phyloP scores from a whole-genome alignment of 2,888 invertebrate species.

The Temnothorax rugatulus region DNA sequence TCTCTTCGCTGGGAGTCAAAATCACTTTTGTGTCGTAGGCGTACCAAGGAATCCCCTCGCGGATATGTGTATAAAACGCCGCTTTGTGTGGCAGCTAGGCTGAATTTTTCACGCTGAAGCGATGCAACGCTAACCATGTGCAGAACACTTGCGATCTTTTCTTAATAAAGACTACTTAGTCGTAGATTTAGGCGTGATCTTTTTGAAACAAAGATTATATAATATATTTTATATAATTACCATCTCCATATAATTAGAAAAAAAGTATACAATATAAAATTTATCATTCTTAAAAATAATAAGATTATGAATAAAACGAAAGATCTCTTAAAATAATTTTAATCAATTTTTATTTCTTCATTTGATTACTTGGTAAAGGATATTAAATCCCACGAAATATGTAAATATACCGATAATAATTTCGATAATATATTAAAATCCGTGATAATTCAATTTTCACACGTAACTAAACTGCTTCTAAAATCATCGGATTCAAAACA shows the following conservation, averaged over 20 bases:
- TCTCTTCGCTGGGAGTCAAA: slow-evolving; percentile 32
- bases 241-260: background rate
- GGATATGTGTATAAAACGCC: background rate
- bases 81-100: background rate
- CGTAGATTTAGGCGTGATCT: background rate
- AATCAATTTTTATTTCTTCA: background rate
- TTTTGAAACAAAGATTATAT: background rate
- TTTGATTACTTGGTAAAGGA: background rate
- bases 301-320: background rate
- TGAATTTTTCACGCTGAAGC: slow-evolving; percentile 21
- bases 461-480: slow-evolving; percentile 45
- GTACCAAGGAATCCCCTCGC: slow-evolving; percentile 1
- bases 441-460: slow-evolving; percentile 32
- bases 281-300: background rate
- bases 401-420: slow-evolving; percentile 7
- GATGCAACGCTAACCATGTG: background rate
- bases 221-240: background rate
- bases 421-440: slow-evolving; percentile 28
- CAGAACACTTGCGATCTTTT: background rate
- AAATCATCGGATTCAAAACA: slow-evolving; percentile 48
- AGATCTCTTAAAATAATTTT: background rate
- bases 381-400: background rate
- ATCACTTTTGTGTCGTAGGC: slow-evolving; percentile 50
- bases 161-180: background rate
- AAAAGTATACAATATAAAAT: background rate